Percentiles rank a stretch among this genome's conserved stretches.
These are phyloP conservation scores for Coelopa pilipes DNA, from an alignment of 2,888 invertebrate species.

Conservation along the genomic window DNA sequence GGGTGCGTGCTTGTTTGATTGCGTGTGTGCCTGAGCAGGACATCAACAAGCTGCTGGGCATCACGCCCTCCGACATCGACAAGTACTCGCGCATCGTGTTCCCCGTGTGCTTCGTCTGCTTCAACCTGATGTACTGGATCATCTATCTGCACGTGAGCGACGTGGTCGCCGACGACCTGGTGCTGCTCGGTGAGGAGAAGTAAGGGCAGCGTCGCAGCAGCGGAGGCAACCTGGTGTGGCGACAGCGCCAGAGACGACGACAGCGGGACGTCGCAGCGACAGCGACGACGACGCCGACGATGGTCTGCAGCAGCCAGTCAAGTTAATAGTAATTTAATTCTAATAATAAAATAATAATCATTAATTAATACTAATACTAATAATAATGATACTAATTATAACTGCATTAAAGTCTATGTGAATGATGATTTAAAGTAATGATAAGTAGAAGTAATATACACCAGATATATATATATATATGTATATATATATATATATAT, in stretches of 20 bases:
- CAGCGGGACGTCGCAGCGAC: not conserved
- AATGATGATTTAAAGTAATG: conserved; percentile 9
- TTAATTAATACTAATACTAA: conserved; percentile 24
- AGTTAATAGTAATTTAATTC: too few relatives aligned
- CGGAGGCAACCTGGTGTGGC: conserved; percentile 3
- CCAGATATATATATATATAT: conserved; percentile 25
- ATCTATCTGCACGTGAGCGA: conserved; percentile 96
- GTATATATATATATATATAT: conserved; percentile 27
- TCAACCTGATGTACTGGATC: conserved; percentile 99
- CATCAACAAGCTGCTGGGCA: conserved; percentile 90
- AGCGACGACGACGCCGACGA: too few relatives aligned
- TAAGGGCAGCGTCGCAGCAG: conserved; percentile 59
- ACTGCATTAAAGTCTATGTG: not conserved
- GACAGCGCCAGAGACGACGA: too few relatives aligned
- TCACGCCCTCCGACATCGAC: conserved; percentile 98
- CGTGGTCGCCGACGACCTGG: conserved; percentile 93
- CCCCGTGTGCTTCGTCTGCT: conserved; percentile 97
- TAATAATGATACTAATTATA: conserved; percentile 22
- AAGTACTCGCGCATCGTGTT: conserved; percentile 98
- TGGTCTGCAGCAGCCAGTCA: too few relatives aligned
- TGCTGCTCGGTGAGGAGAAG: conserved; percentile 79
- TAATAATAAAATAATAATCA: too few relatives aligned
- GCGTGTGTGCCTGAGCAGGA: conserved; percentile 67
- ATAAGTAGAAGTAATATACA: conserved; percentile 22
- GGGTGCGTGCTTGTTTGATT: too few relatives aligned